phyloP scores from a whole-genome alignment of 2,888 invertebrate genomes.

The Coenonympha glycerion region DNA sequence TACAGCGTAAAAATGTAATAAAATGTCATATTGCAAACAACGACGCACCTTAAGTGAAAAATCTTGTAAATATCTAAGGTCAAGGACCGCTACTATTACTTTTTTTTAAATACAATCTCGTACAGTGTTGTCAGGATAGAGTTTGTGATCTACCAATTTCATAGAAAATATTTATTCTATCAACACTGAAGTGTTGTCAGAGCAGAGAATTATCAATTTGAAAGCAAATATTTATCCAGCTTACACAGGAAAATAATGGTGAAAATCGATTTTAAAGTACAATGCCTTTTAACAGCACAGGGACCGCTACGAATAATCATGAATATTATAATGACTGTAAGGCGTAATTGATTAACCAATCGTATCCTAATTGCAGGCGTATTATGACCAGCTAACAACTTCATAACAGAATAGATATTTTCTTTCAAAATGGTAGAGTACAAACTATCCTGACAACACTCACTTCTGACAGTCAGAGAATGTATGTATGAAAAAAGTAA shows the following conservation, averaged over 20 bases:
- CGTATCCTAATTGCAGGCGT: too few species aligned
- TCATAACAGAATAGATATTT: too few species aligned
- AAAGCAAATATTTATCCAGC: neutral
- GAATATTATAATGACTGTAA: too few species aligned
- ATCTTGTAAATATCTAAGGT: slow-evolving; percentile 13
- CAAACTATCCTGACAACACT: too few species aligned
- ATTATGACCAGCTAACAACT: too few species aligned
- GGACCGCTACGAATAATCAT: too few species aligned
- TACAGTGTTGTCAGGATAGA: slow-evolving; percentile 11
- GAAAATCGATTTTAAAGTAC: neutral
- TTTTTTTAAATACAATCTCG: slow-evolving; percentile 11
- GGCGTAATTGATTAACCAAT: too few species aligned
- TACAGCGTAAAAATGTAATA: slow-evolving; percentile 24
- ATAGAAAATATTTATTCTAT: slow-evolving; percentile 4
- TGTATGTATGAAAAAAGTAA: too few species aligned
- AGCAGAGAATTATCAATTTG: neutral
- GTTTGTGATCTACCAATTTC: slow-evolving; percentile 1
- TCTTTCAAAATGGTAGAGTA: too few species aligned
- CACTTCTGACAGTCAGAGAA: too few species aligned
- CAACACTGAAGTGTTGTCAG: neutral
- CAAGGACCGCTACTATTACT: slow-evolving; percentile 13
- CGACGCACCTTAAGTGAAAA: slow-evolving; percentile 21
- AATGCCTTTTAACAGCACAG: too few species aligned
- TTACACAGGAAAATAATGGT: neutral
- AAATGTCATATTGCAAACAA: slow-evolving; percentile 19